These are phyloP conservation scores for Pollenia angustigena DNA, from an alignment of 2,888 invertebrate species.

Conservation along the genomic window DNA sequence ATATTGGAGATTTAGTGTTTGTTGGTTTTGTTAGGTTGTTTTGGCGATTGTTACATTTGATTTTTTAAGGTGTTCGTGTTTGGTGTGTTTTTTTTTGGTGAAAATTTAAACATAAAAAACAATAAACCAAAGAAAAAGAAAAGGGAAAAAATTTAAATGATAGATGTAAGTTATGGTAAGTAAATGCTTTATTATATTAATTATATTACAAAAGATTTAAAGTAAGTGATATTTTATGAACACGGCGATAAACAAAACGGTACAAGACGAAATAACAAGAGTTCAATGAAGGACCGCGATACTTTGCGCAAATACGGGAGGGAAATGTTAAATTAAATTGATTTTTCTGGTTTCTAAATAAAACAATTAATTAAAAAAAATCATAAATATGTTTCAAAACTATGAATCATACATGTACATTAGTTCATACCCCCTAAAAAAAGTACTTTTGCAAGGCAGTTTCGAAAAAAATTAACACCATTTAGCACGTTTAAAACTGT, in stretches of 20 bases:
- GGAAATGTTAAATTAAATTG: background rate
- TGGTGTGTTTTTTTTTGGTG: slow-evolving; percentile 18
- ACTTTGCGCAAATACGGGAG: slow-evolving; percentile 11
- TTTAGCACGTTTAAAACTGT: too few species aligned
- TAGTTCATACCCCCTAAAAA: too few species aligned
- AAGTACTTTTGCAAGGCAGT: too few species aligned
- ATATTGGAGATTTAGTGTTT: background rate
- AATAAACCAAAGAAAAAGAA: slow-evolving; percentile 67
- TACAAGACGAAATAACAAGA: slow-evolving; percentile 12
- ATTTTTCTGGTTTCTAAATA: background rate
- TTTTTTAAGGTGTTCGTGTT: slow-evolving; percentile 12
- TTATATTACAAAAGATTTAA: slow-evolving; percentile 63
- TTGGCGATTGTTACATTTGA: slow-evolving; percentile 10
- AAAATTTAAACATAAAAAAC: slow-evolving; percentile 73
- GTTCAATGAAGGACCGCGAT: slow-evolving; percentile 20
- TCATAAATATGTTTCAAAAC: too few species aligned
- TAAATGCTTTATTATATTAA: slow-evolving; percentile 55
- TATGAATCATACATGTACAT: too few species aligned
- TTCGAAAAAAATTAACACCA: too few species aligned
- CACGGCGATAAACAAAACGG: slow-evolving; percentile 7
- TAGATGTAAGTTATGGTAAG: slow-evolving; percentile 67
- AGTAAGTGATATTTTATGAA: slow-evolving; percentile 73
- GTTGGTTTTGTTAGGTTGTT: background rate
- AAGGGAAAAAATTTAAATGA: slow-evolving; percentile 67
- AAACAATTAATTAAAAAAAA: too few species aligned